Evolutionary conservation across 2,888 invertebrate genomes (phyloP).

Genomic region (Erebia ligea): DNA sequence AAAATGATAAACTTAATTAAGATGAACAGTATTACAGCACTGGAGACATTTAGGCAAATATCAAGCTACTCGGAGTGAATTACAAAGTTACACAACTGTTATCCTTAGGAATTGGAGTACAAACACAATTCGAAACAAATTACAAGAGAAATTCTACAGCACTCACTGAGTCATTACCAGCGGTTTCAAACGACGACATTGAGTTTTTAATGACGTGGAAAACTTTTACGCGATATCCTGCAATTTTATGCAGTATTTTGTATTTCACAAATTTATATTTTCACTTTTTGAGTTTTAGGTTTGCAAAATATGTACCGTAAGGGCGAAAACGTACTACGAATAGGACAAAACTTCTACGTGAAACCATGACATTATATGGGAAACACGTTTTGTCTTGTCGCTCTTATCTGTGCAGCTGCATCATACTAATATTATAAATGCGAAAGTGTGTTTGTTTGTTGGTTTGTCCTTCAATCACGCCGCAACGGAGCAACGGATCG

Average conservation of each 20-base stretch:
- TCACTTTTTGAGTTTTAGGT: neutral
- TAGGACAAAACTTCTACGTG: no score
- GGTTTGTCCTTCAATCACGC: no score
- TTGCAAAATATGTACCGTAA: no score
- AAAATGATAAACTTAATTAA: constrained; percentile 17
- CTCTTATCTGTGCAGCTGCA: no score
- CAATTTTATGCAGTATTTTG: neutral
- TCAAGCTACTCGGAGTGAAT: constrained; percentile 43
- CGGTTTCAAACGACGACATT: constrained; percentile 1
- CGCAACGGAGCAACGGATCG: no score
- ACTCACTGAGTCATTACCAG: neutral
- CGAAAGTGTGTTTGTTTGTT: no score
- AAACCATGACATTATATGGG: no score
- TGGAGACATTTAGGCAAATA: constrained; percentile 32
- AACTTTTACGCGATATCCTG: neutral
- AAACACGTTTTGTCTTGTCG: no score
- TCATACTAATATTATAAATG: no score
- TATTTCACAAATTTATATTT: neutral
- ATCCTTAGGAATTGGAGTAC: constrained; percentile 42
- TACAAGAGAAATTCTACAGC: constrained; percentile 8
- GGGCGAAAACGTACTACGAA: no score
- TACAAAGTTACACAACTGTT: constrained; percentile 44
- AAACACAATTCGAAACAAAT: constrained; percentile 35
- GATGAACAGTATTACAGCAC: constrained; percentile 15
- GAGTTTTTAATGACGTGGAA: neutral